Evolutionary conservation across 2,797 vertebrate genomes (phyloP), one percentile per base, ranked within the genome.

Genomic region (Sebastes matsubarae): DNA sequence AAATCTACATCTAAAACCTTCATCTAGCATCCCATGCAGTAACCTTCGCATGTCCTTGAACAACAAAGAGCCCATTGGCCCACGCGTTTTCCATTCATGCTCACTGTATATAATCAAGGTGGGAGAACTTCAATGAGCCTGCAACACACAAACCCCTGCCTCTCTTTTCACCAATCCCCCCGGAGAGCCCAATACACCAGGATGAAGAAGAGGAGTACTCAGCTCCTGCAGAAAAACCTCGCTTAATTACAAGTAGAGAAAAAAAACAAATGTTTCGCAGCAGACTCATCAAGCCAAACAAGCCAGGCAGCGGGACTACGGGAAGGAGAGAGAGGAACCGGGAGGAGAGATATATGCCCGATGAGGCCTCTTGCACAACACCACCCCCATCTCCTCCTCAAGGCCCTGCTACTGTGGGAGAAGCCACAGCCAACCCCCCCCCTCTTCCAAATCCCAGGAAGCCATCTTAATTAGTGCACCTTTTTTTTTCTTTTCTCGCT

Each of bases 381-480:
- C 83, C 90, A 80, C 80, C 89, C 90, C 80, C 87, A 82, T 90
- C 73, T 89, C 79, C 58, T 89, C 86, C 88, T 88, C 72, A 82
- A 88, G 88, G 88, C 88, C 81, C 75, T 78, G 81, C 77, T 79
- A 88, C 86, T 80, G 72, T 86, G 80, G 83, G 84, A 89, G 85
- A 88, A 87, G 68, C 82, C 81, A 72, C 25, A 76, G 75, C 80
- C 68, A 75, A 61, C 77, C 64, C 66, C 46, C 46, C 70, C 34
- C 55, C 36, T 52, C 79, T 64, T 69, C 74, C 68, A 88, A 93
- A 92, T 93, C 92, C 87, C 92, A 88, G 80, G 85, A 93, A 94
- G 84, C 88, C 66, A 85, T 93, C 91, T 93, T 93, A 94, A 95
- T 95, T 94, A 92, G 87, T 88, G 75, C 78, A 87, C 89, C 82